Conservation (phyloP, 2,888 invertebrate species). For the Aleiodes leptofemur region DNA sequence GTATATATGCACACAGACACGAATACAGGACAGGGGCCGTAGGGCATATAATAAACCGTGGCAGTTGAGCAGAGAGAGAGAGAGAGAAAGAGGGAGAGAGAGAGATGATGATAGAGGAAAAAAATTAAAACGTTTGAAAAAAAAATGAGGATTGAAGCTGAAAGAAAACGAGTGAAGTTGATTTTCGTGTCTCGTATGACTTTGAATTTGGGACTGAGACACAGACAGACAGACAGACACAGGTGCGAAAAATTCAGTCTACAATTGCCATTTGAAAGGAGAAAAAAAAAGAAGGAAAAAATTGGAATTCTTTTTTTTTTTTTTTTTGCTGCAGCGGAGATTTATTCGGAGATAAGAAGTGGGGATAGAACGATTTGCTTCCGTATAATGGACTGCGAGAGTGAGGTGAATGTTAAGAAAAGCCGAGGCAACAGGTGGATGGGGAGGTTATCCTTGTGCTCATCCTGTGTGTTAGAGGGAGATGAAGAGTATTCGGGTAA, state of each 20-base stretch:
- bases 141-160: slow-evolving; percentile 49
- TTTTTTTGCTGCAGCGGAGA: neutral
- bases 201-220: too few relatives aligned
- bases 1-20: too few relatives aligned
- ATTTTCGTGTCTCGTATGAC: slow-evolving; percentile 29
- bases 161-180: slow-evolving; percentile 52
- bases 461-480: slow-evolving; percentile 71
- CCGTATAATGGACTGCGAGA: slow-evolving; percentile 30
- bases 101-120: slow-evolving; percentile 50
- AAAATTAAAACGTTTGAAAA: slow-evolving; percentile 55
- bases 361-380: slow-evolving; percentile 49
- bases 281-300: slow-evolving; percentile 24
- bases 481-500: neutral
- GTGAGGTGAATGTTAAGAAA: slow-evolving; percentile 60
- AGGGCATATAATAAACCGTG: slow-evolving; percentile 44
- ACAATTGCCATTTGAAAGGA: neutral
- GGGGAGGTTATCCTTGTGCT: slow-evolving; percentile 73
- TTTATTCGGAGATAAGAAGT: slow-evolving; percentile 11
- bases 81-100: slow-evolving; percentile 47
- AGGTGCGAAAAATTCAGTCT: slow-evolving; percentile 37
- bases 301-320: slow-evolving; percentile 10
- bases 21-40: slow-evolving; percentile 21
- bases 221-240: neutral
- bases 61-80: slow-evolving; percentile 51
- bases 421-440: slow-evolving; percentile 74